Evolutionary conservation across 2,888 invertebrate species (phyloP).

Genomic region (Agrochola lychnidis): DNA sequence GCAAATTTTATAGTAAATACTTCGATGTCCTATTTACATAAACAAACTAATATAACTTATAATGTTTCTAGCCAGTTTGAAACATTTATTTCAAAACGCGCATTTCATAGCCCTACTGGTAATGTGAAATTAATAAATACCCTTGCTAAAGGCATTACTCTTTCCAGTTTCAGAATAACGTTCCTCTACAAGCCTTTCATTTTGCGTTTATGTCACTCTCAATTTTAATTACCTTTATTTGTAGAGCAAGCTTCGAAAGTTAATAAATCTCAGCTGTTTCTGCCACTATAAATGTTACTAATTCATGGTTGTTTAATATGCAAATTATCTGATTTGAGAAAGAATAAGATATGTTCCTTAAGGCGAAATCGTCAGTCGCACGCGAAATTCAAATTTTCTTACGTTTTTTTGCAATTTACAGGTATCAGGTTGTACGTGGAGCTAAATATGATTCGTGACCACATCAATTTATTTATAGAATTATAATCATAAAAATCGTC

Average conservation of each 20-base stretch:
- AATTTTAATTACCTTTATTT: conserved; percentile 10
- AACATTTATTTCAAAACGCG: not conserved
- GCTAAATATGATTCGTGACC: no score
- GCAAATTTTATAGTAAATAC: not conserved
- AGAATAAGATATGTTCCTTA: not conserved
- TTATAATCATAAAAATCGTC: no score
- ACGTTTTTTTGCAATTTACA: no score
- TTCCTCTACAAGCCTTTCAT: conserved; percentile 24
- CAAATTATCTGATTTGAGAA: not conserved
- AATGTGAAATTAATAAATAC: conserved; percentile 53
- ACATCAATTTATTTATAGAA: no score
- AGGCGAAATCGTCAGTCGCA: no score
- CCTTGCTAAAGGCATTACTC: conserved; percentile 46
- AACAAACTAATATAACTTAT: not conserved
- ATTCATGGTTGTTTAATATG: not conserved
- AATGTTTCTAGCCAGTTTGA: not conserved
- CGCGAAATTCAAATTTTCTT: no score
- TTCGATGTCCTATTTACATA: not conserved
- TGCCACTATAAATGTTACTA: not conserved
- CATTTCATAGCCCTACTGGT: conserved; percentile 24
- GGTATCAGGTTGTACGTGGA: no score
- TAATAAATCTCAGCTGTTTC: not conserved
- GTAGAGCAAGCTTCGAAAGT: not conserved
- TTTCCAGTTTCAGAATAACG: conserved; percentile 33
- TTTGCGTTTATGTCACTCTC: conserved; percentile 22